Percentiles rank a stretch among this genome's conserved stretches.
Conservation (phyloP, 2,113 vertebrate genomes). For the Anhinga anhinga region DNA sequence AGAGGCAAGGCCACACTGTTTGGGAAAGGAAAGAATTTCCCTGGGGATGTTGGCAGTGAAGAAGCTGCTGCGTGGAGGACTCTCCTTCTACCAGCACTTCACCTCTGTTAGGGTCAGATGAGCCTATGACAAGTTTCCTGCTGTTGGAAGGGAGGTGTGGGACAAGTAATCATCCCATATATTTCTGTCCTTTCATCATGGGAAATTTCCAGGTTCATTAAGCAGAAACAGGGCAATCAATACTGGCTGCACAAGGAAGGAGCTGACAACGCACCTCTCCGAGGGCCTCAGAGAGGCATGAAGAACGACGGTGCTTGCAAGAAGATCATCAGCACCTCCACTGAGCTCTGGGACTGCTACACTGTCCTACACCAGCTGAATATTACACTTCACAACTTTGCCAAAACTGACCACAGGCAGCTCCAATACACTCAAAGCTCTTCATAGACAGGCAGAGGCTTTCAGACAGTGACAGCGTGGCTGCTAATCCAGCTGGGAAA, state of each 20-base stretch:
- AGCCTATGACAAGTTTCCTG: rapidly evolving
- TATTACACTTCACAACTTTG: neutral
- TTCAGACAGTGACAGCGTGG: rapidly evolving
- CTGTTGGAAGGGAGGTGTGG: neutral
- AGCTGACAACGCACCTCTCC: neutral
- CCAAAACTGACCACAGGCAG: neutral
- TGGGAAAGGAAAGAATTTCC: neutral
- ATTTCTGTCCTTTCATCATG: neutral
- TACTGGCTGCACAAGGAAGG: neutral
- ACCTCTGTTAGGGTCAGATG: neutral
- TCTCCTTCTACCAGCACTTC: neutral
- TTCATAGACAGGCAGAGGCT: rapidly evolving
- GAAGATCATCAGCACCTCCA: neutral
- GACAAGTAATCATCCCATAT: rapidly evolving
- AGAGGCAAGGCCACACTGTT: neutral
- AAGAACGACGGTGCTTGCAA: neutral
- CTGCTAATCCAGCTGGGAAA: neutral
- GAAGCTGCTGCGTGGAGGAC: neutral
- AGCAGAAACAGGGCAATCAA: neutral
- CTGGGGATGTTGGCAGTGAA: neutral
- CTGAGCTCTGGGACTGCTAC: neutral
- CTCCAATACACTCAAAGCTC: neutral
- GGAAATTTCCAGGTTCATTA: neutral
- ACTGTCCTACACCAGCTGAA: neutral
- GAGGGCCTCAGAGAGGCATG: rapidly evolving